Evolutionary conservation across 2,113 vertebrate genomes (phyloP).

Genomic region (Gracilinanus agilis): DNA sequence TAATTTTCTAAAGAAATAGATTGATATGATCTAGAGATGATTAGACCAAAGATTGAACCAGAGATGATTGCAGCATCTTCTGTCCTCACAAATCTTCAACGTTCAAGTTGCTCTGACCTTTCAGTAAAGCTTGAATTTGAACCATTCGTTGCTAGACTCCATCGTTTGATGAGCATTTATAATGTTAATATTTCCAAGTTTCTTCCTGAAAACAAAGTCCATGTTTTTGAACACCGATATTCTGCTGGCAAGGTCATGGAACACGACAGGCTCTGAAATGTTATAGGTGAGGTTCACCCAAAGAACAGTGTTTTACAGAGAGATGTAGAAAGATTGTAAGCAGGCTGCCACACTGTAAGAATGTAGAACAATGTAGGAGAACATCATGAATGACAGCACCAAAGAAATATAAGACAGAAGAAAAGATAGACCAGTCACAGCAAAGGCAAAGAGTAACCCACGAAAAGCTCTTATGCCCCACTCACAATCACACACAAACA

Average conservation of each 20-base stretch:
- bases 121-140: slow-evolving; percentile 23
- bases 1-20: background rate
- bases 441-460: background rate
- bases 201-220: background rate
- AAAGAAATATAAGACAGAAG: too few species aligned
- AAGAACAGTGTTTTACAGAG: background rate
- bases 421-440: background rate
- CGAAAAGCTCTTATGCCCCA: background rate
- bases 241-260: background rate
- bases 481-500: background rate
- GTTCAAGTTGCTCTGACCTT: background rate
- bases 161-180: background rate
- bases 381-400: background rate
- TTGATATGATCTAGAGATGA: background rate
- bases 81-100: background rate
- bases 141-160: background rate
- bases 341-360: background rate
- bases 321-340: background rate
- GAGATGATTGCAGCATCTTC: slow-evolving; percentile 6
- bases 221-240: background rate
- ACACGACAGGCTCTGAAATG: background rate
- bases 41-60: background rate
- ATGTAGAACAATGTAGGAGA: background rate
- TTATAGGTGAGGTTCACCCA: background rate
- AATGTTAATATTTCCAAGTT: background rate